Base-by-base conservation (phyloP, 2,888 invertebrate species). In the Pheosia gnoma region DNA sequence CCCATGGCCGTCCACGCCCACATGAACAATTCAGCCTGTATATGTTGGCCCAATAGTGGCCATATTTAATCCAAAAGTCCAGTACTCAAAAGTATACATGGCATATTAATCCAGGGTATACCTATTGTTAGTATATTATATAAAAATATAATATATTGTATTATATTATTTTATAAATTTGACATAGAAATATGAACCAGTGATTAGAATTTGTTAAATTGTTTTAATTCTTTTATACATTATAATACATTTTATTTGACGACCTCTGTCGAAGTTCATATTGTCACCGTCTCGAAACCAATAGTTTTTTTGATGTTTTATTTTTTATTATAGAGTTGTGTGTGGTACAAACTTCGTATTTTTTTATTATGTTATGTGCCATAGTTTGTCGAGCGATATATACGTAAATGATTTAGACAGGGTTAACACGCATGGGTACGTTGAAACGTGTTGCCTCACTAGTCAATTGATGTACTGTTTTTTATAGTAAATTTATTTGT, bases 381-480 rank as follows among this genome's bases (percentile, higher is more conserved):
- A 75, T 77, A 72, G 37, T 41, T 36, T 65, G 67, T 62, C 39
- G 60, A 56, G 11, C 59, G 63, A 62, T 65, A 60, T 70, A 70
- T 66, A 64, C 61, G 60, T 72, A 68, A 25, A 68, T 68, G 65
- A 66, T 71, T 66, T 65, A 61, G 65, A 75, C 79, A 80, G 80
- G 77, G 78, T 81, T 72, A 63, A 67, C 70, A 71, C 62, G 60
- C 62, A 67, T 74, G 71, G 65, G 69, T 67, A 73, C 59, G 70
- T 67, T 67, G 60, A 69, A 76, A 76, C 63, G 65, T 68, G 73
- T 72, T 81, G 81, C 78, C 79, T 82, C 78, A 80, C 87, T 87
- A 87, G 87, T 87, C 87, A 86, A 85, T 83, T 82, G 64, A 73
- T 78, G 72, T 82, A 74, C 75, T 79, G 65, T 73, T 77, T 74